These are phyloP conservation scores for Drymodes brunneopygia DNA, from an alignment of 2,113 vertebrate genomes.

Conservation along the genomic window DNA sequence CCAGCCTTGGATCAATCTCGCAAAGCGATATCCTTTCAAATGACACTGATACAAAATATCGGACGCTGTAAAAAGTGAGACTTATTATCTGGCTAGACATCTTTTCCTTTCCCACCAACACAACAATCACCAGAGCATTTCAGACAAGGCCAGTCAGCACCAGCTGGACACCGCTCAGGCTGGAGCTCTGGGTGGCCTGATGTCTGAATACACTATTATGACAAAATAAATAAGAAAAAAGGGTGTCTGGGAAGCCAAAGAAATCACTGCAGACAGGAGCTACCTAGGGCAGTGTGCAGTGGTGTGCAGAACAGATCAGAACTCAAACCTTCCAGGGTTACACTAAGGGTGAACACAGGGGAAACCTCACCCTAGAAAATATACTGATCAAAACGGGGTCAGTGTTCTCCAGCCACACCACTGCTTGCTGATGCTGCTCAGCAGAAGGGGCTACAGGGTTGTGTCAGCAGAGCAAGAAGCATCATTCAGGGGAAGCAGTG, in stretches of 20 bases:
- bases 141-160: not conserved
- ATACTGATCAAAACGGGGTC: fast-evolving
- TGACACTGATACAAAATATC: conserved; percentile 64
- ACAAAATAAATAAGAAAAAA: not conserved
- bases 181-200: not conserved
- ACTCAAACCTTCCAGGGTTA: not conserved
- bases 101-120: not conserved
- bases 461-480: too few relatives aligned
- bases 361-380: not conserved
- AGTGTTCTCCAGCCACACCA: not conserved
- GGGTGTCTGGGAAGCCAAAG: not conserved
- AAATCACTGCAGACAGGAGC: not conserved
- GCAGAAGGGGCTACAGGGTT: not conserved
- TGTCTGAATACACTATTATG: not conserved
- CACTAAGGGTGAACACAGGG: not conserved
- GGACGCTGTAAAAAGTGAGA: conserved; percentile 56
- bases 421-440: not conserved
- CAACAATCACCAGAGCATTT: not conserved
- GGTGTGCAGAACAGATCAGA: not conserved
- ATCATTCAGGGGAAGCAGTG: too few relatives aligned
- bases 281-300: not conserved
- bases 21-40: conserved; percentile 71
- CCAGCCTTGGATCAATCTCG: conserved; percentile 70
- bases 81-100: conserved; percentile 4
- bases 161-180: not conserved